phyloP scores from a whole-genome alignment of 2,113 vertebrate genomes.

The Phoxinus phoxinus region DNA sequence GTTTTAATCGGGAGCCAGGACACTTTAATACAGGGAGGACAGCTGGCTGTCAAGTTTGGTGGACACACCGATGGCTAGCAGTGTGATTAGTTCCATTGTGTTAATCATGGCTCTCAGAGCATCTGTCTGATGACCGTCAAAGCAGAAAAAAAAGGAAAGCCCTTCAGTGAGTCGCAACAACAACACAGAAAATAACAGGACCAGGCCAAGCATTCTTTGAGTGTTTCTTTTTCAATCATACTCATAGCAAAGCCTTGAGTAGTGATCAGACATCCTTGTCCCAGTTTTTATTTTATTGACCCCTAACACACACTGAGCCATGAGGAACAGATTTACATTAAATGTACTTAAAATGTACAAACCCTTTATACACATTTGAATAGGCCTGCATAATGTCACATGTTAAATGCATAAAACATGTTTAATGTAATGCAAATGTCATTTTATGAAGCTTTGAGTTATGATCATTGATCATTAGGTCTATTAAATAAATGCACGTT shows the following conservation, averaged over 20 bases:
- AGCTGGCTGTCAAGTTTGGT: conserved; percentile 47
- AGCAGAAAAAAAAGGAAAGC: conserved; percentile 31
- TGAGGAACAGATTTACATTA: no score
- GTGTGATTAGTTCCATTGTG: conserved; percentile 45
- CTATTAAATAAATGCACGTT: conserved; percentile 25
- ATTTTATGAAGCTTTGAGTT: background rate
- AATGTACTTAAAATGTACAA: background rate
- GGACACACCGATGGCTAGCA: conserved; percentile 35
- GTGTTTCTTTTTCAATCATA: background rate
- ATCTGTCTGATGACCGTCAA: conserved; percentile 46
- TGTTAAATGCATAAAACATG: background rate
- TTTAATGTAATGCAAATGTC: background rate
- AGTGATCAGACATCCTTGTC: background rate
- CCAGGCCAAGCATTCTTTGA: background rate
- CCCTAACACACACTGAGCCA: no score
- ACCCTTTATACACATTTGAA: background rate
- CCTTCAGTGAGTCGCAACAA: conserved; percentile 22
- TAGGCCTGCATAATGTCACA: background rate
- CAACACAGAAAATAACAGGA: conserved; percentile 22
- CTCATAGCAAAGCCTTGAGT: background rate
- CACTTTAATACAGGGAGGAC: conserved; percentile 27
- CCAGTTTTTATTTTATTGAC: background rate
- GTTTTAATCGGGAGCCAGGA: background rate
- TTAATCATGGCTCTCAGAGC: conserved; percentile 39
- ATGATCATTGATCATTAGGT: conserved; percentile 18